Evolutionary conservation across 2,888 invertebrate genomes (phyloP), one percentile per base, ranked within the genome.

Genomic region (Apamea anceps): DNA sequence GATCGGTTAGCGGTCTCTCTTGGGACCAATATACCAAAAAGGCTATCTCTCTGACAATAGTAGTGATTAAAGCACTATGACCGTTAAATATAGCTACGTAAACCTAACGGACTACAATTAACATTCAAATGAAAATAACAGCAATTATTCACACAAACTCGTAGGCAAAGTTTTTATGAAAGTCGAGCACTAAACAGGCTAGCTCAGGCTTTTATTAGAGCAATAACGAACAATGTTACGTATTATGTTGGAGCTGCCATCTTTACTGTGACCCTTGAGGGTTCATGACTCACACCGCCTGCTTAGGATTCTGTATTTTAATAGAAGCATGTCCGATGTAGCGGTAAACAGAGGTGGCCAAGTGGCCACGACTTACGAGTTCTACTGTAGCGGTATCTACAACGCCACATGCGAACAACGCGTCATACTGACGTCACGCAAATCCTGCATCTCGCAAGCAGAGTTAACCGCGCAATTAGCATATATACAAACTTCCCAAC

Each of bases 221-320:
- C 77, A 48, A 77, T 88, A 87, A 88, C 77, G 70, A 85, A 77
- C 87, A 82, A 77, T 82, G 88, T 87, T 82, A 68, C 65, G 81
- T 81, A 76, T 82, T 88, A 60, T 74, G 77, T 77, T 37, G n/a
- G 77, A 57, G 13, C 51, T 81, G 77, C 74, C 82, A 85, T 85
- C 85, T 85, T 85, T 74, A 65, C 75, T 42, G 63, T 85, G 82
- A 77, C 84, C 74, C 71, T 62, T n/a, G 77, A 72, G 63, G 67
- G 2, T 37, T 63, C 48, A 1, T 13, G 1, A 74, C 81, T 84
- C 81, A 85, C 77, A 81, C 72, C 0, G 42, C 0, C 72, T 15
- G 42, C 48, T 48, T 37, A 7, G 18, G 45, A 48, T 28, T 21
- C 18, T 25, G 42, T 7, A 68, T 21, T 68, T 28, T 48, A 0